These are phyloP conservation scores for Stomorhina lunata DNA, from an alignment of 2,888 invertebrate genomes.

Conservation along the genomic window DNA sequence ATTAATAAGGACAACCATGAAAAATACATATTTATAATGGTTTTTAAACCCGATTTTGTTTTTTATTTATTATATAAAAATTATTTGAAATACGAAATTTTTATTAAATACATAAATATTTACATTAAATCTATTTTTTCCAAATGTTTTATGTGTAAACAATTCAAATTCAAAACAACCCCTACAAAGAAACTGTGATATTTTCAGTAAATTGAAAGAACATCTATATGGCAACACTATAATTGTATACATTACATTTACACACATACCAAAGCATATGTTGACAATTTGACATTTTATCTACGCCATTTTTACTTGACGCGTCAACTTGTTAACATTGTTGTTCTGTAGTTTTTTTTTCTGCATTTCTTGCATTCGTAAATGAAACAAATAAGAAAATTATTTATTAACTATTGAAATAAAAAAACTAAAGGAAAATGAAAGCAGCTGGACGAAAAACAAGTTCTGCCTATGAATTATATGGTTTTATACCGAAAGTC, in stretches of 20 bases:
- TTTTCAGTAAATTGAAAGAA: too few relatives aligned
- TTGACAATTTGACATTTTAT: conserved; percentile 14
- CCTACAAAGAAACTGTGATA: too few relatives aligned
- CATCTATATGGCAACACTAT: conserved; percentile 33
- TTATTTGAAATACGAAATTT: too few relatives aligned
- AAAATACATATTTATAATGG: too few relatives aligned
- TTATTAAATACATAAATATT: too few relatives aligned
- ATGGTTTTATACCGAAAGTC: conserved; percentile 55
- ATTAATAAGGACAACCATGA: too few relatives aligned
- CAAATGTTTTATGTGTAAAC: too few relatives aligned
- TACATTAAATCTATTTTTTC: too few relatives aligned
- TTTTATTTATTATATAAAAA: too few relatives aligned
- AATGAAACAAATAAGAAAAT: background rate
- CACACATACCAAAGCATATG: conserved; percentile 19
- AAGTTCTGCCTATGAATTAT: conserved; percentile 45
- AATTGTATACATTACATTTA: conserved; percentile 48
- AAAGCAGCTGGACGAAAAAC: conserved; percentile 51
- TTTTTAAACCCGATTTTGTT: too few relatives aligned
- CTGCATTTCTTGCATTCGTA: background rate
- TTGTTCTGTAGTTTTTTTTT: background rate
- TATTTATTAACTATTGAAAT: background rate
- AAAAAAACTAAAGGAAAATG: background rate
- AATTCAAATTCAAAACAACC: too few relatives aligned
- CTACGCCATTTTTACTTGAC: conserved; percentile 57
- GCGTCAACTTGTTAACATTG: conserved; percentile 41